phyloP scores from a whole-genome alignment of 2,797 vertebrate species.

The Otolemur crassicaudatus region DNA sequence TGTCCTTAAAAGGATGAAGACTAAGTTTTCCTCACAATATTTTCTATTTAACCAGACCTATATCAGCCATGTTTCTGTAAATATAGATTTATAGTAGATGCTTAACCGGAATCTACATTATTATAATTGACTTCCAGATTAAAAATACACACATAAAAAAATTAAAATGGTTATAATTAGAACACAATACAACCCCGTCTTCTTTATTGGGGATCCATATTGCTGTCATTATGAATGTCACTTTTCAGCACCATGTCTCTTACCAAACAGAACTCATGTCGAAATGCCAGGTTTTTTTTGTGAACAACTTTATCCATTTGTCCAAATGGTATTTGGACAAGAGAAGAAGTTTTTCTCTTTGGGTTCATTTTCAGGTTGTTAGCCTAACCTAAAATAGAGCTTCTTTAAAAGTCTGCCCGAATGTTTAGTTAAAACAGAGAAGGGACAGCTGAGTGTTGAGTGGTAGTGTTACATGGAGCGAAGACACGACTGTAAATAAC shows the following conservation, averaged over 20 bases:
- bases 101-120: constrained; percentile 34
- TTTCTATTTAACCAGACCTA: constrained; percentile 45
- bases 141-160: constrained; percentile 5
- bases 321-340: constrained; percentile 83
- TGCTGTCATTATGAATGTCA: constrained; percentile 82
- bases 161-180: constrained; percentile 71
- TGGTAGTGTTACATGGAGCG: constrained; percentile 66
- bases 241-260: constrained; percentile 80
- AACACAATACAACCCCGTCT: constrained; percentile 64
- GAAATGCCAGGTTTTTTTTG: constrained; percentile 79
- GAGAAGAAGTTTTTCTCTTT: constrained; percentile 75
- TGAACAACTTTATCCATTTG: constrained; percentile 75
- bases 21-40: constrained; percentile 48
- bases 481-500: constrained; percentile 80
- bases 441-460: constrained; percentile 83
- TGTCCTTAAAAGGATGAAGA: neutral
- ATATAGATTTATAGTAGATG: constrained; percentile 49
- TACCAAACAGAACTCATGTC: constrained; percentile 77
- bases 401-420: constrained; percentile 78
- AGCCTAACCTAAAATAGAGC: constrained; percentile 83
- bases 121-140: constrained; percentile 73
- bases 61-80: constrained; percentile 59
- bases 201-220: constrained; percentile 81
- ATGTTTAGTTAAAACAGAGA: constrained; percentile 81
- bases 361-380: constrained; percentile 84